Conservation (phyloP, 23 tunicate species). For the Phallusia fumigata region DNA sequence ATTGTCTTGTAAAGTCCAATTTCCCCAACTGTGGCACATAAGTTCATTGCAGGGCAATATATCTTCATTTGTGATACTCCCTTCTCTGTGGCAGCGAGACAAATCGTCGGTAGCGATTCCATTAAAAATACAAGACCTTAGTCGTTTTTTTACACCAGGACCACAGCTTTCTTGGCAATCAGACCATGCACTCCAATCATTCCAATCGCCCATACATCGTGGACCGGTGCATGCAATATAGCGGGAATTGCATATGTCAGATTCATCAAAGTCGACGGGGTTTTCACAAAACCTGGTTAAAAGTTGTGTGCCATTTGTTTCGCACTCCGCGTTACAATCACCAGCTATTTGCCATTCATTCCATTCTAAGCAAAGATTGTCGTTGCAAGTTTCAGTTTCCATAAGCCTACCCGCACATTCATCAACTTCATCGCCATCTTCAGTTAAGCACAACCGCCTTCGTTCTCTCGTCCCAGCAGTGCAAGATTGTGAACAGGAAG, state of each 20-base stretch:
- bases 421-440: constrained; percentile 3
- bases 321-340: constrained; percentile 32
- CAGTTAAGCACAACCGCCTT: constrained; percentile 16
- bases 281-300: constrained; percentile 10
- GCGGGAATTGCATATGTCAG: background rate
- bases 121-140: constrained; percentile 28
- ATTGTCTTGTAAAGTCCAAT: constrained; percentile 15
- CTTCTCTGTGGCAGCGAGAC: background rate
- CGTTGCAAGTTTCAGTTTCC: constrained; percentile 18
- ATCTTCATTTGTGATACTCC: background rate
- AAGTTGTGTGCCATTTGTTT: constrained; percentile 3
- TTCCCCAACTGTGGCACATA: constrained; percentile 29
- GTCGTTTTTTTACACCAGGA: constrained; percentile 16
- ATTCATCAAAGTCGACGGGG: background rate
- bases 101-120: background rate
- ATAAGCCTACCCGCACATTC: background rate
- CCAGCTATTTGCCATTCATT: constrained; percentile 19
- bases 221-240: constrained; percentile 9
- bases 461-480: constrained; percentile 10
- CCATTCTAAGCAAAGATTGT: constrained; percentile 22
- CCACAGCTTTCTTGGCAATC: constrained; percentile 31
- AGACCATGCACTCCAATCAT: constrained; percentile 32
- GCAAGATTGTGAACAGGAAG: constrained; percentile 27
- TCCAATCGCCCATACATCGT: constrained; percentile 36
- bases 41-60: constrained; percentile 10